These are phyloP conservation scores for Eudasyphora cyanicolor DNA, from an alignment of 2,888 invertebrate genomes.

Conservation along the genomic window DNA sequence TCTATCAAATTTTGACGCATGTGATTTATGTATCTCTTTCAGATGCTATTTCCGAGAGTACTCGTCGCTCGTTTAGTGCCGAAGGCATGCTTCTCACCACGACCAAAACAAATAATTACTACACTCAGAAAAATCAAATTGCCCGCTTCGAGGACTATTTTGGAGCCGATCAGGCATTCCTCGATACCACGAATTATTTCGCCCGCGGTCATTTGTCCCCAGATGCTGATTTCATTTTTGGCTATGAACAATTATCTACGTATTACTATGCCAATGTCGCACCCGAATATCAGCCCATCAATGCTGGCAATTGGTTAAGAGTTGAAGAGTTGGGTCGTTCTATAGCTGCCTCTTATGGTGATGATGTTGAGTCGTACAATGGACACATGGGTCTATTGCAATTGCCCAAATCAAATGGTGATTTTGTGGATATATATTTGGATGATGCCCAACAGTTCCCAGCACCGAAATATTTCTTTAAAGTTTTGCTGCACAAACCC, in stretches of 20 bases:
- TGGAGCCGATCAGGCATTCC: slow-evolving; percentile 74
- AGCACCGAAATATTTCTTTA: slow-evolving; percentile 81
- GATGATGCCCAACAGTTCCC: slow-evolving; percentile 76
- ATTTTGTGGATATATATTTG: slow-evolving; percentile 72
- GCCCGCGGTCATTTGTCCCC: slow-evolving; percentile 81
- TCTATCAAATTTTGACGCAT: no score
- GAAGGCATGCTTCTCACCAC: slow-evolving; percentile 73
- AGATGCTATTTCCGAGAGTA: slow-evolving; percentile 67
- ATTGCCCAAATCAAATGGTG: slow-evolving; percentile 70
- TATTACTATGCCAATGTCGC: slow-evolving; percentile 81
- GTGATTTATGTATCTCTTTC: no score
- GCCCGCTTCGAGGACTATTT: slow-evolving; percentile 75
- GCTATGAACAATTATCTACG: slow-evolving; percentile 80
- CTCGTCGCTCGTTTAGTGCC: slow-evolving; percentile 76
- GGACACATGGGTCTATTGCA: slow-evolving; percentile 79
- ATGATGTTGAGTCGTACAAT: slow-evolving; percentile 79
- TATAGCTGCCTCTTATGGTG: slow-evolving; percentile 74
- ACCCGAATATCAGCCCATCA: slow-evolving; percentile 81
- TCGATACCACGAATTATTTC: slow-evolving; percentile 74
- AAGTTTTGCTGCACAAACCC: slow-evolving; percentile 79
- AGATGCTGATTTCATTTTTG: slow-evolving; percentile 81
- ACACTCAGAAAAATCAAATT: slow-evolving; percentile 74
- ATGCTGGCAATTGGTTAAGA: slow-evolving; percentile 81
- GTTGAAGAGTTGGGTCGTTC: slow-evolving; percentile 80
- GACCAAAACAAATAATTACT: slow-evolving; percentile 71